Percentiles rank a stretch among this genome's conserved stretches.
Conservation (phyloP, 2,797 vertebrate genomes). For the Hipposideros larvatus region DNA sequence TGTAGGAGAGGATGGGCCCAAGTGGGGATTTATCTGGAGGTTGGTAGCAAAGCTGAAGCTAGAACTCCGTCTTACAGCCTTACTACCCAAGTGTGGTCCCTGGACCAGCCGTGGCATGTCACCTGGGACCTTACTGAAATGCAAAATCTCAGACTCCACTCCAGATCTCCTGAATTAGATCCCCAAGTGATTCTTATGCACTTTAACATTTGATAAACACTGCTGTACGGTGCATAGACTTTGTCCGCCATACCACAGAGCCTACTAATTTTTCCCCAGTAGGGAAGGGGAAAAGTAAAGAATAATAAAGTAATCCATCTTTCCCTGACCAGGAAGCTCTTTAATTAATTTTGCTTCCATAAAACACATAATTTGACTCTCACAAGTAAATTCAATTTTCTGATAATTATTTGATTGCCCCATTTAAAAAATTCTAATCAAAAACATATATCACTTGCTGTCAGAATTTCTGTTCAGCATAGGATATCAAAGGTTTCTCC, state of each 20-base stretch:
- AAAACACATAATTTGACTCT: background rate
- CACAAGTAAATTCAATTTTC: background rate
- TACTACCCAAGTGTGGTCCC: background rate
- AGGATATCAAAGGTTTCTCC: background rate
- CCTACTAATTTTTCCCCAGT: background rate
- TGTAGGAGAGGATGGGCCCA: no score
- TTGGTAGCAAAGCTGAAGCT: background rate
- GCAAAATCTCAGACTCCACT: background rate
- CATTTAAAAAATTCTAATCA: background rate
- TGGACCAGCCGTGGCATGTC: rapidly evolving
- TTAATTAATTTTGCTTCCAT: constrained; percentile 18
- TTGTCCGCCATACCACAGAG: background rate
- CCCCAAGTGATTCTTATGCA: background rate
- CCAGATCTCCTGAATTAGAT: background rate
- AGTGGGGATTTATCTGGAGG: background rate
- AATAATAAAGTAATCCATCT: background rate
- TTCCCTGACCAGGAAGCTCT: background rate
- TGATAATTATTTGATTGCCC: background rate
- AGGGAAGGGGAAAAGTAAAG: background rate
- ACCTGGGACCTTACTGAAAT: background rate
- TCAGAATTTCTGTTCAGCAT: background rate
- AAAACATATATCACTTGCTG: background rate
- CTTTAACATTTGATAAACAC: background rate
- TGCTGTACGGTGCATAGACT: background rate
- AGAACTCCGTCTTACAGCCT: background rate